Evolutionary conservation across 2,113 vertebrate species (phyloP), one percentile per base, ranked within the genome.

Genomic region (Leptosomus discolor): DNA sequence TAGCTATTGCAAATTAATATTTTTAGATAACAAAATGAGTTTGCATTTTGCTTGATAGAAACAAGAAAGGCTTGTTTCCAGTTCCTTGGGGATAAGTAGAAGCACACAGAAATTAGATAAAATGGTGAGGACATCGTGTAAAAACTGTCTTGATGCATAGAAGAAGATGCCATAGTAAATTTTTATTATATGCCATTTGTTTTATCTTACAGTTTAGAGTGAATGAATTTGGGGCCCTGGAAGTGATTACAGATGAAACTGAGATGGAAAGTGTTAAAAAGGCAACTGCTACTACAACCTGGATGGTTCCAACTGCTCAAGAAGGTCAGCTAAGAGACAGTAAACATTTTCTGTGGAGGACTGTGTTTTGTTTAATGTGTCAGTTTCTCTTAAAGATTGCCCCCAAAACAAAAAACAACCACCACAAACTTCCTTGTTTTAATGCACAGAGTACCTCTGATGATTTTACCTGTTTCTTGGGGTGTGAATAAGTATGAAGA

Each of bases 221-320:
- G 97, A 99, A 99, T 85, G 99, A 99, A 95, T 99, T 99, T 97
- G 99, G 99, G 88, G 99, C 99, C 34, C 97, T 99, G 93, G 99
- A 99, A 98, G 99, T 99, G 51, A 99, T 99, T 92, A 99, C 99
- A 51, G 99, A 99, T 96, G 99, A 99, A 95, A 98, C 97, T 48
- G 99, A 99, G 63, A 98, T 98, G 95, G 99, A 99, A 93, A 98
- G 96, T 88, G 98, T 99, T 75, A 99, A 98, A 89, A 99, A 99
- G 78, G 99, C 99, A 48, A 99, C 98, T 10, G 99, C 99, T 71
- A 99, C 98, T 45, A 99, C 98, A 69, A 99, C 99, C 6, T 99
- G 99, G 99, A 98, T 98, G 97, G 98, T 99, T 37, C 99, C 99
- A 50, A 99, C 98, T 58, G 98, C 98, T 51, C 98, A 99, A 83